These are phyloP conservation scores for Pygocentrus nattereri DNA, from an alignment of 2,797 vertebrate genomes.

Conservation along the genomic window DNA sequence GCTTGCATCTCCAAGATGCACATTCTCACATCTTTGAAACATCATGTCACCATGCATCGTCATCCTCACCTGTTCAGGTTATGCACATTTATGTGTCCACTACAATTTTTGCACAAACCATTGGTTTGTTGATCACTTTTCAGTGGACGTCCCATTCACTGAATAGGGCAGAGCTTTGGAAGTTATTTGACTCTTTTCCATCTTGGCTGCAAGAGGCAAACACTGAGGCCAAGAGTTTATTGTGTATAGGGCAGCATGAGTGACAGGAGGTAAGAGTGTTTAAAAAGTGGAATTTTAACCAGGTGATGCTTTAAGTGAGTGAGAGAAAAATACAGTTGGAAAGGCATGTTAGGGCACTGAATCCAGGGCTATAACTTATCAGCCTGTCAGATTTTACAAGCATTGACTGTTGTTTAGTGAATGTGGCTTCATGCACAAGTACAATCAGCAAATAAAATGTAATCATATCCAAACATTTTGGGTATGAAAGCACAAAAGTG, in stretches of 20 bases:
- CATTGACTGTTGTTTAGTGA: background rate
- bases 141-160: too few relatives aligned
- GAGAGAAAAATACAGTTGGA: background rate
- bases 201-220: background rate
- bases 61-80: too few relatives aligned
- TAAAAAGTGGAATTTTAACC: background rate
- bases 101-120: too few relatives aligned
- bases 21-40: too few relatives aligned
- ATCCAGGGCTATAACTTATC: background rate
- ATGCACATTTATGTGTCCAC: too few relatives aligned
- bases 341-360: background rate
- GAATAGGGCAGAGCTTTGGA: too few relatives aligned
- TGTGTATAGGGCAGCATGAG: background rate
- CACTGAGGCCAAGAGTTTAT: background rate
- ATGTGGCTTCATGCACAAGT: background rate
- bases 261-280: background rate
- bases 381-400: background rate
- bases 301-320: background rate
- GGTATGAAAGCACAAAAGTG: background rate
- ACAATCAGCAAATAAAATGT: background rate
- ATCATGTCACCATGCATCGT: too few relatives aligned
- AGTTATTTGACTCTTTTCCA: background rate
- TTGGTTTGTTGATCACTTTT: too few relatives aligned
- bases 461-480: background rate
- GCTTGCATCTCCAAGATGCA: too few relatives aligned